Conservation (phyloP, 2,888 invertebrate genomes). For the Reticulitermes lucifugus region DNA sequence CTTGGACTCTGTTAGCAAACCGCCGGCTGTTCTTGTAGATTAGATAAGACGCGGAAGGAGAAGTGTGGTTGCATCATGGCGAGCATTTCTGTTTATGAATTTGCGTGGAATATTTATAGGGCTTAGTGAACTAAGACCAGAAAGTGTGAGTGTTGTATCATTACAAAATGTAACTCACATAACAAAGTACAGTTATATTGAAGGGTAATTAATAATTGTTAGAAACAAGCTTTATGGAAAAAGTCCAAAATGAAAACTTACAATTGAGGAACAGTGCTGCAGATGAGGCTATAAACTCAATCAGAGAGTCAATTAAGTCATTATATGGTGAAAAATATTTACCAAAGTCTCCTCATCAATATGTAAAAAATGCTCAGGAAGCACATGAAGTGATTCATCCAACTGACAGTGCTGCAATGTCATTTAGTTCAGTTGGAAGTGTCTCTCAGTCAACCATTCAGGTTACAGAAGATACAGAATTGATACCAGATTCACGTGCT, state of each 20-base stretch:
- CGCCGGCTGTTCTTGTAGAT: not conserved
- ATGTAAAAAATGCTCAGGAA: too few relatives aligned
- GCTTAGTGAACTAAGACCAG: too few relatives aligned
- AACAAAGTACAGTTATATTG: too few relatives aligned
- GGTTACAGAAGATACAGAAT: not conserved
- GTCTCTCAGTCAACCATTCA: not conserved
- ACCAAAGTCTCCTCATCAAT: too few relatives aligned
- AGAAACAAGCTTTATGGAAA: not conserved
- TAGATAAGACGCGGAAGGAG: constrained; percentile 1
- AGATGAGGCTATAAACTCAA: too few relatives aligned
- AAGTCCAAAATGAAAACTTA: not conserved
- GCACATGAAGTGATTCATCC: too few relatives aligned
- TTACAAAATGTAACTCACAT: too few relatives aligned
- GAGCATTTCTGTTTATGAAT: not conserved
- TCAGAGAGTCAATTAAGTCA: too few relatives aligned
- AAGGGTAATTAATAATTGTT: not conserved
- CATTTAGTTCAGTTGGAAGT: not conserved
- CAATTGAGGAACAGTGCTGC: not conserved
- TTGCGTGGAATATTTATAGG: not conserved
- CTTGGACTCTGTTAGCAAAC: not conserved
- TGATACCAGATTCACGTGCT: not conserved
- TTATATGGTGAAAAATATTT: too few relatives aligned
- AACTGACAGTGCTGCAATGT: not conserved
- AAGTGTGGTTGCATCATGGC: not conserved
- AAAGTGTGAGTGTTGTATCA: too few relatives aligned